Evolutionary conservation across 2,113 vertebrate genomes (phyloP).

Genomic region (Pseudopipra pipra): DNA sequence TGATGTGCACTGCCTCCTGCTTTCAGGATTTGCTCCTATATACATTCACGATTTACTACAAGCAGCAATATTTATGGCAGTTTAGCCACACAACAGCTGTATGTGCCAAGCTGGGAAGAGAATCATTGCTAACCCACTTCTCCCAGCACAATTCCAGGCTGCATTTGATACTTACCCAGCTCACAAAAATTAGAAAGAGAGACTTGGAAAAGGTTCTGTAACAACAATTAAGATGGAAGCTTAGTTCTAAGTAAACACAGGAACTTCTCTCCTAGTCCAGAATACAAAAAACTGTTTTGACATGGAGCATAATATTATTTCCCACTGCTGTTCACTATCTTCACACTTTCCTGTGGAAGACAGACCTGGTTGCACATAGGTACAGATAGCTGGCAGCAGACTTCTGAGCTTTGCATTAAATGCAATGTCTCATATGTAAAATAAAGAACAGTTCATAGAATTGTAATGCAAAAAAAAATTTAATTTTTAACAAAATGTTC

Average conservation of each 20-base stretch:
- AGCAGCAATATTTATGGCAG: background rate
- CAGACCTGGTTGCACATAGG: background rate
- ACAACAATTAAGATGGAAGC: background rate
- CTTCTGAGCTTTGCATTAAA: background rate
- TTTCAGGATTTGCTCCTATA: background rate
- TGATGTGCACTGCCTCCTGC: background rate
- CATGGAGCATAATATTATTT: fast-evolving
- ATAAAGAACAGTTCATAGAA: constrained; percentile 54
- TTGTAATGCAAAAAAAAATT: constrained; percentile 62
- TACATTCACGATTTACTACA: background rate
- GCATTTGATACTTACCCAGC: background rate
- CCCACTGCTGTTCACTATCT: background rate
- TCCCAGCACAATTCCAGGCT: background rate
- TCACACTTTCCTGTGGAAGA: background rate
- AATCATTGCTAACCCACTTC: background rate
- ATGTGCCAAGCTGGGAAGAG: background rate
- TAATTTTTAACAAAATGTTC: constrained; percentile 51
- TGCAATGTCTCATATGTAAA: background rate
- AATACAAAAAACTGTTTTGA: background rate
- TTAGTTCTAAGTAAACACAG: background rate
- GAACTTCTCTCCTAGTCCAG: background rate
- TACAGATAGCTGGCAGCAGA: background rate
- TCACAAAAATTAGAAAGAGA: background rate
- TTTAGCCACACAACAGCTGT: background rate
- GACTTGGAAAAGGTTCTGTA: background rate